Evolutionary conservation across 2,113 vertebrate species (phyloP).

Genomic region (Poeciliopsis turrubarensis): DNA sequence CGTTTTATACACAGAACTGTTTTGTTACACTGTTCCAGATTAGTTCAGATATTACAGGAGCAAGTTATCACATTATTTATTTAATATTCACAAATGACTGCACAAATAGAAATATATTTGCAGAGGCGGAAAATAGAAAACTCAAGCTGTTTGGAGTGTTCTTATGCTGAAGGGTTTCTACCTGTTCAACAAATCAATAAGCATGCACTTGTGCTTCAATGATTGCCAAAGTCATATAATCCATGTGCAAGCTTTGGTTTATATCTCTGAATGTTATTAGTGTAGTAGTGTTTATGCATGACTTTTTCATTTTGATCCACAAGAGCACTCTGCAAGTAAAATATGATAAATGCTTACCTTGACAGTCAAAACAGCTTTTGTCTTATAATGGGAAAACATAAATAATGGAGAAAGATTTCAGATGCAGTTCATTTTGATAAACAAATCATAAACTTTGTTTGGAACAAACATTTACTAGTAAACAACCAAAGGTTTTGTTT

Average conservation of each 20-base stretch:
- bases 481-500: not conserved
- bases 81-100: conserved; percentile 12
- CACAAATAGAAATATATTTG: conserved; percentile 27
- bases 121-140: conserved; percentile 35
- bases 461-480: not conserved
- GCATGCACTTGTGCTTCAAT: conserved; percentile 19
- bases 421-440: not conserved
- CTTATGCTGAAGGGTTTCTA: conserved; percentile 8
- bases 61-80: conserved; percentile 5
- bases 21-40: conserved; percentile 22
- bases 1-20: conserved; percentile 4
- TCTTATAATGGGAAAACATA: not conserved
- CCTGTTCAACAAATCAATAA: conserved; percentile 7
- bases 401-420: not conserved
- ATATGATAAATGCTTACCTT: not conserved
- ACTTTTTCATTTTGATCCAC: not conserved
- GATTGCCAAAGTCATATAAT: conserved; percentile 28
- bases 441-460: not conserved
- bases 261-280: conserved; percentile 23
- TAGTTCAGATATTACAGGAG: conserved; percentile 9
- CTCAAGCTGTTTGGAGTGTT: conserved; percentile 20
- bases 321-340: not conserved
- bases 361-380: not conserved
- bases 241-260: conserved; percentile 8
- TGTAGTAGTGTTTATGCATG: not conserved